Evolutionary conservation across 2,113 vertebrate species (phyloP).

Genomic region (Lontra canadensis): DNA sequence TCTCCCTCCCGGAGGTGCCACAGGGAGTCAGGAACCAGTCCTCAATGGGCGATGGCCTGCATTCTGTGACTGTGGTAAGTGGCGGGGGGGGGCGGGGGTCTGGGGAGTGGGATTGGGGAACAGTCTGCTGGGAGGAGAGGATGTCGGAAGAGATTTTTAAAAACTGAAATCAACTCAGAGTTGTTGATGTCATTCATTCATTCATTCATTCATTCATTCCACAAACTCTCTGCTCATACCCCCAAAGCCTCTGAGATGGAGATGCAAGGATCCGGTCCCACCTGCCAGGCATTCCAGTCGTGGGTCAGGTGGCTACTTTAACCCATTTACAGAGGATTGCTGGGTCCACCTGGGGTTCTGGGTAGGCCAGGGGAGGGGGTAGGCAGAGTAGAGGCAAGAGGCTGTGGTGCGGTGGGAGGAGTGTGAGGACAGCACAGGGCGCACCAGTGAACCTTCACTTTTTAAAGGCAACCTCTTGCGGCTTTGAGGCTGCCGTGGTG

Average conservation of each 20-base stretch:
- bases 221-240: not conserved
- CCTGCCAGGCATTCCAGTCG: not conserved
- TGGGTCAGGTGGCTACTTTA: too few species aligned
- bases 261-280: not conserved
- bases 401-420: conserved; percentile 48
- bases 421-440: conserved; percentile 26
- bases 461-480: conserved; percentile 76
- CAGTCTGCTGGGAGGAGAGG: not conserved
- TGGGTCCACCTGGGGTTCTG: not conserved
- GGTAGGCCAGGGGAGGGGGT: not conserved
- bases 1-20: not conserved
- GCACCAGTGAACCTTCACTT: conserved; percentile 75
- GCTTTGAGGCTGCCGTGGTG: conserved; percentile 76
- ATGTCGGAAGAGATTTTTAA: not conserved
- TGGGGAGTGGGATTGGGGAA: not conserved
- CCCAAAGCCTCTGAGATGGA: not conserved
- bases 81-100: not conserved
- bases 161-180: not conserved
- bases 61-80: not conserved
- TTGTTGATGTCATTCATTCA: not conserved
- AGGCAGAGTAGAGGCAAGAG: not conserved
- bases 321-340: not conserved
- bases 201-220: not conserved
- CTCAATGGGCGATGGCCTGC: accelerated
- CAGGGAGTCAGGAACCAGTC: not conserved